These are phyloP conservation scores for Parambassis ranga DNA, from an alignment of 2,797 vertebrate species.

Conservation along the genomic window DNA sequence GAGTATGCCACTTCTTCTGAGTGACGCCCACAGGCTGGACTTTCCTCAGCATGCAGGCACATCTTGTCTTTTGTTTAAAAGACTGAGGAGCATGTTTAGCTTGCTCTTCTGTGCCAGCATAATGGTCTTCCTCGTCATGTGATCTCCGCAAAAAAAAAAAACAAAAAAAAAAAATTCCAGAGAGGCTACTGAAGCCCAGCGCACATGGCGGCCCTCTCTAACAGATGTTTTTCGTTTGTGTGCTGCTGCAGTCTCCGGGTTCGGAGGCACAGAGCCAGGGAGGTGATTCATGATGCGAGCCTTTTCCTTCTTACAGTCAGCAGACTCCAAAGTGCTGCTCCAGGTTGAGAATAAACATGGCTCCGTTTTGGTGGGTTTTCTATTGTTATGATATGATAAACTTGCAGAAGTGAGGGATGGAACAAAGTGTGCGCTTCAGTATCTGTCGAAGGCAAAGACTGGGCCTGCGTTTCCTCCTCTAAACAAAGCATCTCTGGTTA, in stretches of 20 bases:
- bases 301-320: conserved; percentile 68
- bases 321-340: conserved; percentile 51
- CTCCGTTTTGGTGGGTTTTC: conserved; percentile 44
- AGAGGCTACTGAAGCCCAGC: conserved; percentile 66
- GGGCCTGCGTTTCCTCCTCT: background rate
- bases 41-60: conserved; percentile 3
- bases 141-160: conserved; percentile 64
- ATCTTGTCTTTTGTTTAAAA: conserved; percentile 52
- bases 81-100: conserved; percentile 37
- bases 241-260: conserved; percentile 66
- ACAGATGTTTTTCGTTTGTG: conserved; percentile 86
- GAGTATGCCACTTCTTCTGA: conserved; percentile 36
- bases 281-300: conserved; percentile 80
- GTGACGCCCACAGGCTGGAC: background rate
- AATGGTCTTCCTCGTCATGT: conserved; percentile 71
- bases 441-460: background rate
- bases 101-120: conserved; percentile 42
- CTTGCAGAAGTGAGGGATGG: conserved; percentile 21
- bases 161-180: conserved; percentile 70
- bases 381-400: conserved; percentile 35
- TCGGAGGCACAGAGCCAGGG: conserved; percentile 70
- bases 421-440: background rate
- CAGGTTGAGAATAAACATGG: conserved; percentile 55
- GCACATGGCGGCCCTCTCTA: conserved; percentile 72
- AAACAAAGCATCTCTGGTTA: conserved; percentile 22